Percentiles rank a stretch among this genome's conserved stretches.
phyloP scores from a whole-genome alignment of 2,797 vertebrate species.

The Philypnodon macrostomus region DNA sequence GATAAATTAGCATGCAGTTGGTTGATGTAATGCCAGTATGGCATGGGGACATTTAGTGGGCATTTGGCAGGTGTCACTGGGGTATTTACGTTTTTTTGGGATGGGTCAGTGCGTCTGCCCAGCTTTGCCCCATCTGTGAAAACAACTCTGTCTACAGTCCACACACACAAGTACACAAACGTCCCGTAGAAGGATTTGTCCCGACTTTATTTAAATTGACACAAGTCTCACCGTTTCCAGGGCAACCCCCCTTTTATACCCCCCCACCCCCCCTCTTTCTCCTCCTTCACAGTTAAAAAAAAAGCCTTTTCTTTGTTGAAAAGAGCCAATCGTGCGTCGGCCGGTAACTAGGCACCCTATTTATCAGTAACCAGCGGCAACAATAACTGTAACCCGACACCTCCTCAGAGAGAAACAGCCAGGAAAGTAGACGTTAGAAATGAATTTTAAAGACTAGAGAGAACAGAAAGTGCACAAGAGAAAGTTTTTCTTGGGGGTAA shows the following conservation, averaged over 20 bases:
- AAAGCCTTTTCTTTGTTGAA: slow-evolving; percentile 55
- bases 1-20: slow-evolving; percentile 8
- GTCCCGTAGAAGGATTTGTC: slow-evolving; percentile 56
- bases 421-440: slow-evolving; percentile 39
- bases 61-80: slow-evolving; percentile 50
- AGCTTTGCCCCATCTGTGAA: slow-evolving; percentile 41
- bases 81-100: slow-evolving; percentile 30
- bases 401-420: slow-evolving; percentile 50
- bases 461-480: slow-evolving; percentile 26
- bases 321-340: slow-evolving; percentile 75
- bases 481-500: no score
- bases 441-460: slow-evolving; percentile 11
- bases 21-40: slow-evolving; percentile 36
- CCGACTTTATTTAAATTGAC: slow-evolving; percentile 77
- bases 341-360: slow-evolving; percentile 81
- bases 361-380: slow-evolving; percentile 92
- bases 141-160: slow-evolving; percentile 36
- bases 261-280: slow-evolving; percentile 6
- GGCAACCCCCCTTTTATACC: slow-evolving; percentile 59
- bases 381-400: slow-evolving; percentile 82
- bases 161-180: slow-evolving; percentile 28
- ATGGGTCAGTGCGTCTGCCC: slow-evolving; percentile 38
- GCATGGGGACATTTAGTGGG: slow-evolving; percentile 28
- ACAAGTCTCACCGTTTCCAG: slow-evolving; percentile 78
- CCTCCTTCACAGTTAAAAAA: slow-evolving; percentile 48